phyloP scores from a whole-genome alignment of 2,113 vertebrate genomes.

The Sardina pilchardus region DNA sequence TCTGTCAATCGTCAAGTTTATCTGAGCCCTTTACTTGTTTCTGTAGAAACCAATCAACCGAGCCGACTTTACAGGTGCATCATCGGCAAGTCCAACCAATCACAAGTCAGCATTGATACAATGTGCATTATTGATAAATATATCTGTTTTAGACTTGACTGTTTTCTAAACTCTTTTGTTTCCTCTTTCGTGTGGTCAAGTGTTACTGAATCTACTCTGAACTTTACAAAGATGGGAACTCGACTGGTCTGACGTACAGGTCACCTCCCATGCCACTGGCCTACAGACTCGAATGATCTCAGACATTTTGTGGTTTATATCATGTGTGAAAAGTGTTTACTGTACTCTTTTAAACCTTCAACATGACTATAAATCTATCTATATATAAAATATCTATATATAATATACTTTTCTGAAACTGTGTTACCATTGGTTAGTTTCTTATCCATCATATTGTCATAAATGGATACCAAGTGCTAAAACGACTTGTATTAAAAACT shows the following conservation, averaged over 20 bases:
- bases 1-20: constrained; percentile 92
- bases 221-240: constrained; percentile 64
- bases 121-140: constrained; percentile 91
- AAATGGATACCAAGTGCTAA: constrained; percentile 67
- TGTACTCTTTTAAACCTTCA: constrained; percentile 99
- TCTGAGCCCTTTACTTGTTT: constrained; percentile 98
- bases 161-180: constrained; percentile 96
- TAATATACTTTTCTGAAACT: constrained; percentile 91
- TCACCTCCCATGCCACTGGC: constrained; percentile 77
- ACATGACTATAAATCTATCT: constrained; percentile 95
- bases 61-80: background rate
- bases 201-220: constrained; percentile 83
- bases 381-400: constrained; percentile 61
- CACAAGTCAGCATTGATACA: constrained; percentile 43
- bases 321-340: constrained; percentile 99
- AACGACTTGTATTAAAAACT: constrained; percentile 55
- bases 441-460: constrained; percentile 67
- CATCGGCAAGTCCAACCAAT: background rate
- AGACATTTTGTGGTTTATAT: constrained; percentile 99
- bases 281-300: constrained; percentile 88
- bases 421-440: constrained; percentile 82
- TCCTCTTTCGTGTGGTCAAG: constrained; percentile 87
- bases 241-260: constrained; percentile 31
- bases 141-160: constrained; percentile 98
- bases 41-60: constrained; percentile 75